These are phyloP conservation scores for Tupiocoris notatus DNA, from an alignment of 2,888 invertebrate genomes.

Conservation along the genomic window DNA sequence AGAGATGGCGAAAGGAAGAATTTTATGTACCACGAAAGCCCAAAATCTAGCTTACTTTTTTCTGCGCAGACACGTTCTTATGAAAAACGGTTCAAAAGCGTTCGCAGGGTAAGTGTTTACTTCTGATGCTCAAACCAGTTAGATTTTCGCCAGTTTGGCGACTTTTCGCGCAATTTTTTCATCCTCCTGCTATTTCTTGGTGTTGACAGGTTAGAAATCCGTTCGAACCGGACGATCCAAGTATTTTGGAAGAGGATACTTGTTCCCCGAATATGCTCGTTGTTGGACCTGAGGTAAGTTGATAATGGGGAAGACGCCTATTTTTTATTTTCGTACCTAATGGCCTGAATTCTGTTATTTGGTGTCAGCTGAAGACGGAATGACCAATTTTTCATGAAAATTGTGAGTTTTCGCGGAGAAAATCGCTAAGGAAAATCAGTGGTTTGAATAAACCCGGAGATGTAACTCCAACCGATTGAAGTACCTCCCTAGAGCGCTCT, in stretches of 20 bases:
- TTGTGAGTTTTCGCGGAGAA: no score
- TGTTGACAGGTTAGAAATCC: slow-evolving; percentile 26
- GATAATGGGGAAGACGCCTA: no score
- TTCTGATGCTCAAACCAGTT: slow-evolving; percentile 3
- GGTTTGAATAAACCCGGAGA: no score
- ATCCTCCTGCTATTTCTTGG: no score
- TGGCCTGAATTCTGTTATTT: no score
- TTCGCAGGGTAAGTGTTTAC: slow-evolving; percentile 6
- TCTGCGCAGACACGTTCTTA: slow-evolving; percentile 29
- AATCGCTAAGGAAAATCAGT: no score
- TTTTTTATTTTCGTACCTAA: no score
- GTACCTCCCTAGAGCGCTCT: no score
- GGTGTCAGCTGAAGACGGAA: no score
- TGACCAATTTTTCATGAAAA: no score
- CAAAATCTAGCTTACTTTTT: slow-evolving; percentile 33
- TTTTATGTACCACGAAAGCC: slow-evolving; percentile 25
- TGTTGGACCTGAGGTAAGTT: slow-evolving; percentile 15
- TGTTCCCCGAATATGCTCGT: slow-evolving; percentile 27
- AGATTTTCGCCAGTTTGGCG: not conserved
- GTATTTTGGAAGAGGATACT: slow-evolving; percentile 17
- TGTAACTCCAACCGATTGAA: no score
- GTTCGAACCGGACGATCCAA: slow-evolving; percentile 28
- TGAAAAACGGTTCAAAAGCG: slow-evolving; percentile 26
- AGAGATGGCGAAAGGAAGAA: not conserved
- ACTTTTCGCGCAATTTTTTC: no score